Evolutionary conservation across 2,888 invertebrate genomes (phyloP).

Genomic region (Acheta domesticus): DNA sequence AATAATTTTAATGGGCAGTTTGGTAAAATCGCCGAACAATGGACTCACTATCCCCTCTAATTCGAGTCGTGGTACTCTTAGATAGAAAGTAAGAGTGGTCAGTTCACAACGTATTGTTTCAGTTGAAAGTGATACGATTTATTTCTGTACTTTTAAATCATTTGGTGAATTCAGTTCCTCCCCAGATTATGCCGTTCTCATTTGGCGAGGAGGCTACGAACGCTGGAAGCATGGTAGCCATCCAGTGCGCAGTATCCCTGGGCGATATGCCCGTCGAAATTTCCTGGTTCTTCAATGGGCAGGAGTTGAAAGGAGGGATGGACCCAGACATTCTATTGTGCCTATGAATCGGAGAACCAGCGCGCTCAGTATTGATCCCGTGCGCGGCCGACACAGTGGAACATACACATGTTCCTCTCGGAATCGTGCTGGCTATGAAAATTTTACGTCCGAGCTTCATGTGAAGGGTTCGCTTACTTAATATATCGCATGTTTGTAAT

Average conservation of each 20-base stretch:
- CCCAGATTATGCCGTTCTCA: constrained; percentile 54
- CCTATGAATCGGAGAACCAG: constrained; percentile 27
- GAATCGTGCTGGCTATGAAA: constrained; percentile 53
- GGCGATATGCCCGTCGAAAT: constrained; percentile 50
- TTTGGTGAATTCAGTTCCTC: constrained; percentile 41
- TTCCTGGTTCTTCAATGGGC: constrained; percentile 62
- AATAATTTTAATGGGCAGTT: too few species aligned
- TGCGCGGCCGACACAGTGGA: constrained; percentile 55
- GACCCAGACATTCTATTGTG: background rate
- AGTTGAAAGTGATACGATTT: too few species aligned
- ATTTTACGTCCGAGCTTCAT: constrained; percentile 50
- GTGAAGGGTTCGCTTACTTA: constrained; percentile 52
- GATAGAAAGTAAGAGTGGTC: too few species aligned
- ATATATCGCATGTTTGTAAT: too few species aligned
- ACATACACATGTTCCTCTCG: constrained; percentile 57
- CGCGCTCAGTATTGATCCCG: constrained; percentile 55
- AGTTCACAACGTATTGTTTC: too few species aligned
- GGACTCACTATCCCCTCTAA: too few species aligned
- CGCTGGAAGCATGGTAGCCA: constrained; percentile 52
- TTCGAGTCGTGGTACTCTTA: too few species aligned
- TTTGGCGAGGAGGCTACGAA: constrained; percentile 60
- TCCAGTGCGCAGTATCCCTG: constrained; percentile 42
- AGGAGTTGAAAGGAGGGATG: constrained; percentile 45
- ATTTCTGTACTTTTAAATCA: too few species aligned
- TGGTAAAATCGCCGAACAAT: too few species aligned